These are phyloP conservation scores for Cyprinella venusta DNA, from an alignment of 2,797 vertebrate genomes.

Conservation along the genomic window DNA sequence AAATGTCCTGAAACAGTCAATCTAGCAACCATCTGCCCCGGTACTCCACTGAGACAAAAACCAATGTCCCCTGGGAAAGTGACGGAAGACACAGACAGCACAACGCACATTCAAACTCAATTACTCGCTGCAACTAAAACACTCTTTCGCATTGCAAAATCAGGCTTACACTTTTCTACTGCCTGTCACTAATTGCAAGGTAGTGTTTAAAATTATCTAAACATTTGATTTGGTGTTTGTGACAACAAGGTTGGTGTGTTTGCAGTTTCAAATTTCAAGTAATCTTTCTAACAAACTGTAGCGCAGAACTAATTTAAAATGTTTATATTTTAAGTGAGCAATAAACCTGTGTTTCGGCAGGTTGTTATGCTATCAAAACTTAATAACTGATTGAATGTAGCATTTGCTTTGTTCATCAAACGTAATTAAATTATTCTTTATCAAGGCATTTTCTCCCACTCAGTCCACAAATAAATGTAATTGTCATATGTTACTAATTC, in stretches of 20 bases:
- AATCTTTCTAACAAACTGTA: neutral
- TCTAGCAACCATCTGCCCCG: constrained; percentile 78
- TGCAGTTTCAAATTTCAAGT: neutral
- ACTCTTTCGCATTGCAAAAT: constrained; percentile 51
- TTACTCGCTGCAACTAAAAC: constrained; percentile 56
- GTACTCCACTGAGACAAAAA: constrained; percentile 70
- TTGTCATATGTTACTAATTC: constrained; percentile 44
- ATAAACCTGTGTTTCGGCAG: neutral
- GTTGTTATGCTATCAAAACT: neutral
- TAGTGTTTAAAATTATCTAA: constrained; percentile 45
- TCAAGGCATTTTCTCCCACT: constrained; percentile 13
- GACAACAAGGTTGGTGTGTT: constrained; percentile 2
- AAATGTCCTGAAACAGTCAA: constrained; percentile 78
- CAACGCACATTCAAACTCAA: constrained; percentile 69
- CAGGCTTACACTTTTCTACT: constrained; percentile 27
- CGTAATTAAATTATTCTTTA: constrained; percentile 29
- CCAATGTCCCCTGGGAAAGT: constrained; percentile 63
- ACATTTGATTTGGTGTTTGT: constrained; percentile 34
- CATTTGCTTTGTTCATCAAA: constrained; percentile 40
- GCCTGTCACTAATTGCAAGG: constrained; percentile 45
- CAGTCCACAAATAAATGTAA: constrained; percentile 31
- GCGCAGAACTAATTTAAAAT: neutral
- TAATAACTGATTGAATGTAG: constrained; percentile 22
- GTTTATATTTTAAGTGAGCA: neutral
- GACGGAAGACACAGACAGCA: constrained; percentile 53